A percentile compares a stretch with the other conserved stretches of the same genome.
These are phyloP conservation scores for Limnephilus rhombicus DNA, from an alignment of 2,888 invertebrate genomes.

Conservation along the genomic window DNA sequence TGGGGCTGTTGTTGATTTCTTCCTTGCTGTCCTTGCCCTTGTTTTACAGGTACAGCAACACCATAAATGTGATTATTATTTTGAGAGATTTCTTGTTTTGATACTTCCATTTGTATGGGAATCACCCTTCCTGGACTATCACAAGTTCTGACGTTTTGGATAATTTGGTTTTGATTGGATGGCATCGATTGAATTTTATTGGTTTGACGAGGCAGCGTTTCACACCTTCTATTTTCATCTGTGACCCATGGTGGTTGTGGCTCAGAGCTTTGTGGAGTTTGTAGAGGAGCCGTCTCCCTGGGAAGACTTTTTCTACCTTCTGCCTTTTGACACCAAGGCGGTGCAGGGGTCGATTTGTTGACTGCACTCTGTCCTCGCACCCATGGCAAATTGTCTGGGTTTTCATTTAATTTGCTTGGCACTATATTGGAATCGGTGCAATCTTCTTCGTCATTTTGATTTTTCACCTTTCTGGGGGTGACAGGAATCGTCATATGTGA, in stretches of 20 bases:
- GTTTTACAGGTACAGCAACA: slow-evolving; percentile 65
- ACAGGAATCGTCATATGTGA: slow-evolving; percentile 77
- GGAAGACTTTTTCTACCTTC: slow-evolving; percentile 73
- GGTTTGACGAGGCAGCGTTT: slow-evolving; percentile 72
- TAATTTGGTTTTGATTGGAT: slow-evolving; percentile 45
- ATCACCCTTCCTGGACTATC: slow-evolving; percentile 74
- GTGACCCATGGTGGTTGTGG: slow-evolving; percentile 74
- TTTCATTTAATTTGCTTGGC: slow-evolving; percentile 72
- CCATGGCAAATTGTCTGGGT: slow-evolving; percentile 75
- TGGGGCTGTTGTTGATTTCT: slow-evolving; percentile 68
- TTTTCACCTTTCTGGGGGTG: slow-evolving; percentile 72
- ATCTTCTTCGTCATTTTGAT: slow-evolving; percentile 73
- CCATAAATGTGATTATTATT: slow-evolving; percentile 69
- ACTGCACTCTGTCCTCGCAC: slow-evolving; percentile 70
- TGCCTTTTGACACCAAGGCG: slow-evolving; percentile 75
- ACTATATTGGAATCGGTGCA: slow-evolving; percentile 69
- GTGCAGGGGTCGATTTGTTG: slow-evolving; percentile 58
- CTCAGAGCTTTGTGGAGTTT: slow-evolving; percentile 70
- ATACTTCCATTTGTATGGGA: slow-evolving; percentile 83
- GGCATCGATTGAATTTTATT: slow-evolving; percentile 67
- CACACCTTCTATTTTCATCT: slow-evolving; percentile 74
- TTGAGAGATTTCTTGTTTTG: slow-evolving; percentile 72
- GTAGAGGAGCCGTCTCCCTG: slow-evolving; percentile 70
- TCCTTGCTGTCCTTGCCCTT: slow-evolving; percentile 35
- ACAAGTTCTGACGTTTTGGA: slow-evolving; percentile 44